These are phyloP conservation scores for Caprella mutica DNA, from an alignment of 2,888 invertebrate genomes.

Conservation along the genomic window DNA sequence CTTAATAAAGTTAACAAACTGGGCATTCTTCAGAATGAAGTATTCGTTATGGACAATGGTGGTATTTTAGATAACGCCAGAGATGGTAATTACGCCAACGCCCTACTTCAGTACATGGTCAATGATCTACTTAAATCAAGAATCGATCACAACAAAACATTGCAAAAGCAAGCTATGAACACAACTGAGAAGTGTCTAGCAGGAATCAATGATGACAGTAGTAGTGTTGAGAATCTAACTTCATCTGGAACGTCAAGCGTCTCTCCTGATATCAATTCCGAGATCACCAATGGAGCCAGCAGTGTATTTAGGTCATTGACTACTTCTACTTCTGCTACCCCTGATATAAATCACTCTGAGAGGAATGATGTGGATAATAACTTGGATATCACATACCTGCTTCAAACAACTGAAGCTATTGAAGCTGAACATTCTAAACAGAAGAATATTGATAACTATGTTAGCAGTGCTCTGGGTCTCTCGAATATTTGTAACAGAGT, in stretches of 20 bases:
- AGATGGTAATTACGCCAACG: conserved; percentile 31
- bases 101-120: conserved; percentile 29
- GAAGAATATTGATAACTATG: neutral
- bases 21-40: conserved; percentile 28
- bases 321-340: neutral
- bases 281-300: conserved; percentile 1
- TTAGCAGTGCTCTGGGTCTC: neutral
- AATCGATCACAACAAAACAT: conserved; percentile 9
- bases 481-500: conserved; percentile 2
- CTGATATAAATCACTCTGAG: conserved; percentile 16
- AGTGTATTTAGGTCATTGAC: too few species aligned
- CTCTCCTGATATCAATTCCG: neutral
- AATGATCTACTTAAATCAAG: conserved; percentile 26
- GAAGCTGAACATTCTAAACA: conserved; percentile 10
- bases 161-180: neutral
- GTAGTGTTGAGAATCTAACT: too few species aligned
- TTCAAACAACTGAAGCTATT: conserved; percentile 24
- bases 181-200: neutral
- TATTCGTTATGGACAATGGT: conserved; percentile 25
- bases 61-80: conserved; percentile 26
- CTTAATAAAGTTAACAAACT: conserved; percentile 10
- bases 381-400: conserved; percentile 17
- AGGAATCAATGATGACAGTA: neutral
- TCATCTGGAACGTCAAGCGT: too few species aligned
- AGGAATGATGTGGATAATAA: conserved; percentile 13